Base-by-base conservation (phyloP, 2,797 vertebrate genomes). In the Glyptemys insculpta region DNA sequence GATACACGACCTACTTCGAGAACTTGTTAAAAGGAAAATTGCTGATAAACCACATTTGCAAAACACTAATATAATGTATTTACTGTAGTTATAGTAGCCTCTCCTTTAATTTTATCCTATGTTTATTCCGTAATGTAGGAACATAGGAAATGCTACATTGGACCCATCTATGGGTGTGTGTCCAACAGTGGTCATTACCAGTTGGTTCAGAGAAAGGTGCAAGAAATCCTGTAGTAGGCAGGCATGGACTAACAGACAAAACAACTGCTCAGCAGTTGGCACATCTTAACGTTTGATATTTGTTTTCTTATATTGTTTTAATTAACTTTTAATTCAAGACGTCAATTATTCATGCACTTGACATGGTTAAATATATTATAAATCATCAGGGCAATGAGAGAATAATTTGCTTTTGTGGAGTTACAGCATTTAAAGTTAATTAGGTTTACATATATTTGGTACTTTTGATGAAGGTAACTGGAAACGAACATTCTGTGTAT, bases 21-120 rank as follows among this genome's bases (percentile, higher is more conserved):
- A 82, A 2, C 86, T 92, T 79, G 4, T 3, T 1, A 41, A 68
- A 6, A 81, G 85, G 6, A 37, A 10, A 87, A 49, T 4, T 57
- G 83, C 6, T 85, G 62, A 86, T 49, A 34, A 94, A 4, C 29
- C 74, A 52, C 34, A 49, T 91, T 31, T 44, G 87, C 68, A 72
- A n/a, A 92, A 83, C 44, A 78, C 9, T 62, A 78, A 0, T 12
- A 4, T 27, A 0, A 0, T 47, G 74, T 89, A 44, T 2, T 83
- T 84, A 47, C 44, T 86, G 21, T 15, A 4, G 49, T 47, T 49
- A 52, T 47, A 6, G n/a, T 49, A 79, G 37, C 68, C 44, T 2
- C 0, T 91, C 59, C 18, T 76, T 76, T 76, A 37, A 27, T 74
- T 74, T 7, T 74, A 14, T 74, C 12, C 83, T 85, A 85, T 56